phyloP scores from a whole-genome alignment of 2,888 invertebrate species.

The Helicoverpa assulta region DNA sequence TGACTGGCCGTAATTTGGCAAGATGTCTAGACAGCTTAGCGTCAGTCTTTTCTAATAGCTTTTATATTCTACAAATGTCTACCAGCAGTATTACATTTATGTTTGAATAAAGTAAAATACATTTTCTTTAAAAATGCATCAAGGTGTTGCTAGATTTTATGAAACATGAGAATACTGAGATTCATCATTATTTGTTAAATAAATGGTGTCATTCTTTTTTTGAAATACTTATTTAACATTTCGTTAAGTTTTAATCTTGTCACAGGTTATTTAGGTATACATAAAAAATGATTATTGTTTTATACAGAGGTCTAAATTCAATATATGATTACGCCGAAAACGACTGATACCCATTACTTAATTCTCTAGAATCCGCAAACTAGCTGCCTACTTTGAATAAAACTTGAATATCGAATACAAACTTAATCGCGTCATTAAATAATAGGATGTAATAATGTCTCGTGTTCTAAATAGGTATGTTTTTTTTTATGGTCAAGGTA shows the following conservation, averaged over 20 bases:
- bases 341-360: not conserved
- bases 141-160: not conserved
- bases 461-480: constrained; percentile 18
- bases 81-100: constrained; percentile 27
- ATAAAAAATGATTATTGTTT: not conserved
- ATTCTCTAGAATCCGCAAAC: constrained; percentile 28
- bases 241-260: too few relatives aligned
- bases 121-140: constrained; percentile 3
- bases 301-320: too few relatives aligned
- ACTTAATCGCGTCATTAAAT: constrained; percentile 30
- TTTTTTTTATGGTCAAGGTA: constrained; percentile 25
- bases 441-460: constrained; percentile 5
- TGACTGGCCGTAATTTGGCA: constrained; percentile 49
- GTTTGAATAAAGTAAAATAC: constrained; percentile 14
- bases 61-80: constrained; percentile 50
- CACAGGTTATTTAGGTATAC: too few relatives aligned
- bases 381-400: constrained; percentile 9
- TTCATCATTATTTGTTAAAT: not conserved
- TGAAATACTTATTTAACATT: too few relatives aligned
- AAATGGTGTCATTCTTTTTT: not conserved
- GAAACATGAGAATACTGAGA: not conserved
- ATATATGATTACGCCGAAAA: not conserved
- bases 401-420: constrained; percentile 12
- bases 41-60: constrained; percentile 55
- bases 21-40: constrained; percentile 59